Evolutionary conservation across 2,113 vertebrate species (phyloP).

Genomic region (Pholis gunnellus): DNA sequence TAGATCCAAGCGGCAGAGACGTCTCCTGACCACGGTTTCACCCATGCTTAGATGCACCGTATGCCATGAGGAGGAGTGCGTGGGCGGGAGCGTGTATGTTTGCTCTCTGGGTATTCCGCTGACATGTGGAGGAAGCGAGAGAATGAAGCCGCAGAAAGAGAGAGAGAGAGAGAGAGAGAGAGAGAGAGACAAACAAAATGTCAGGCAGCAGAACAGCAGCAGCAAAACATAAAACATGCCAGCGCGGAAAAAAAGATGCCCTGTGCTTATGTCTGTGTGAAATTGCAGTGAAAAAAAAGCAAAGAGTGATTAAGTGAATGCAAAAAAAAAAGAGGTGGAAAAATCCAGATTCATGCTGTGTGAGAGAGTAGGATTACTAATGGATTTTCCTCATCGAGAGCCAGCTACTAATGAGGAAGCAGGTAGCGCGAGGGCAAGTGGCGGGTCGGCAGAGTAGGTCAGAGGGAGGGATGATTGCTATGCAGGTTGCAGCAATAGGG

Average conservation of each 20-base stretch:
- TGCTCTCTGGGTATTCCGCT: slow-evolving; percentile 59
- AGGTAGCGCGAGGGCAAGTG: slow-evolving; percentile 66
- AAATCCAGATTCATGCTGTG: slow-evolving; percentile 39
- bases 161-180: slow-evolving; percentile 39
- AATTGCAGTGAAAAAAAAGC: slow-evolving; percentile 21
- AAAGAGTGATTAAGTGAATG: slow-evolving; percentile 12
- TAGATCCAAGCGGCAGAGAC: slow-evolving; percentile 65
- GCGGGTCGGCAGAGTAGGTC: slow-evolving; percentile 58
- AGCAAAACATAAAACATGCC: slow-evolving; percentile 48
- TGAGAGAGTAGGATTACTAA: slow-evolving; percentile 66
- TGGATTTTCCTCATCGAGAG: slow-evolving; percentile 64
- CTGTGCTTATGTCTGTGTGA: slow-evolving; percentile 9
- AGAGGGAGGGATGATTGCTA: slow-evolving; percentile 69
- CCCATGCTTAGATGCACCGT: slow-evolving; percentile 23
- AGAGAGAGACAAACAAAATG: slow-evolving; percentile 40
- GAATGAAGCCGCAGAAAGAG: slow-evolving; percentile 9
- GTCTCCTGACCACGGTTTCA: slow-evolving; percentile 60
- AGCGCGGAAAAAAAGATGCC: slow-evolving; percentile 32
- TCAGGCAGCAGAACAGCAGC: slow-evolving; percentile 32
- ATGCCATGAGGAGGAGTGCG: slow-evolving; percentile 42
- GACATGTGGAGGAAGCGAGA: slow-evolving; percentile 52
- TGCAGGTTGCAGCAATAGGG: slow-evolving; percentile 72
- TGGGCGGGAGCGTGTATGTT: slow-evolving; percentile 49
- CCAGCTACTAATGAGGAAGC: slow-evolving; percentile 78
- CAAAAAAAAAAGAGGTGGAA: slow-evolving; percentile 20